phyloP scores from a whole-genome alignment of 1,140 invertebrate species.

The Lineus longissimus region DNA sequence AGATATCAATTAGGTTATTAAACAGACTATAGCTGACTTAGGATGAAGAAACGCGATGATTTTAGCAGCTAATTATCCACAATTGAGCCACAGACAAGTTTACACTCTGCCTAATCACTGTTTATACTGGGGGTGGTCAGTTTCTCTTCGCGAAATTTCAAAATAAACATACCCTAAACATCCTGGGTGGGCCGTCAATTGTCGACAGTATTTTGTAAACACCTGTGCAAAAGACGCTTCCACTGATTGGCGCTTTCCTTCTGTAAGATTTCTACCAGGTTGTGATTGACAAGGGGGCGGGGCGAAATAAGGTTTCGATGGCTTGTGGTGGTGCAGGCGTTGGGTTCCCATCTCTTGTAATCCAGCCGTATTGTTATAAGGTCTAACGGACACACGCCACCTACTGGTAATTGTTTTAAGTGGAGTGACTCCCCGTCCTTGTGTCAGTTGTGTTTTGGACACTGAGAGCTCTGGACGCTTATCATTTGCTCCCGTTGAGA shows the following conservation, averaged over 20 bases:
- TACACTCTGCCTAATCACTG: constrained; percentile 15
- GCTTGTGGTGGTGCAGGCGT: not conserved
- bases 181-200: constrained; percentile 39
- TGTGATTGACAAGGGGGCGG: constrained; percentile 4
- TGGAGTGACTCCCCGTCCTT: too few species aligned
- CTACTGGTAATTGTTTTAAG: too few species aligned
- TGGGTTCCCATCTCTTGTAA: not conserved
- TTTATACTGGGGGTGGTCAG: constrained; percentile 45
- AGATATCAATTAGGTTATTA: too few species aligned
- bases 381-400: too few species aligned
- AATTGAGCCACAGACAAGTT: too few species aligned
- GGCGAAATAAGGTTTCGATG: not conserved
- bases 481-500: too few species aligned
- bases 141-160: constrained; percentile 38
- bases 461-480: too few species aligned
- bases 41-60: too few species aligned
- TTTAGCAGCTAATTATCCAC: too few species aligned
- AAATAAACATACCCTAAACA: constrained; percentile 32
- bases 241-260: constrained; percentile 25
- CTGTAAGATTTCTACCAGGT: not conserved
- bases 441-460: too few species aligned
- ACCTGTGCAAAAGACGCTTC: constrained; percentile 15
- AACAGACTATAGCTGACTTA: too few species aligned
- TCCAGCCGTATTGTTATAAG: too few species aligned
- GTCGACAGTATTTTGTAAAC: constrained; percentile 37